Base-by-base conservation (phyloP, 1,140 invertebrate species). In the Gyrodactylus bullatarudis region DNA sequence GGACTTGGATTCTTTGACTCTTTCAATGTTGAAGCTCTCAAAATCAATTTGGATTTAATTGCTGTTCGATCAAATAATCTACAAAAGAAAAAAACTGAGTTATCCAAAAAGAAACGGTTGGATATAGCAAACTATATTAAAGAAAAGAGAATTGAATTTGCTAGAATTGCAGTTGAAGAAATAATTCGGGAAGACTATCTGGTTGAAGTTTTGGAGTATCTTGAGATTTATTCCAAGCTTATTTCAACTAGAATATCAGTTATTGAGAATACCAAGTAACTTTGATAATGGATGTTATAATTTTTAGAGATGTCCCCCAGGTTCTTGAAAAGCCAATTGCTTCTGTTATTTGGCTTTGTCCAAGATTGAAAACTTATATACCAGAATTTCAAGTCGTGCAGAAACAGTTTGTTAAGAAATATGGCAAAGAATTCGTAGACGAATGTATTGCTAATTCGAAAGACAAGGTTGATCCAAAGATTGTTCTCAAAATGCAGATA, bases 291-390 rank as follows among this genome's bases (percentile, higher is more conserved):
- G 2, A n/a, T n/a, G n/a, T n/a, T 8, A 72, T 68, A 74, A 74
- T 75, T 76, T 76, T 73, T 74, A 87, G 87, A 80, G 89, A 88
- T 75, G 78, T 98, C 1, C 94, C 98, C 79, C 89, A 91, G 75
- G 92, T 92, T 1, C 82, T 99, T 25, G 87, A 89, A 26, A 94
- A 98, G 83, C 87, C 93, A 1, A 89, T 98, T 76, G 92, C 91
- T 1, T 94, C 87, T 77, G 82, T 99, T 19, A 87, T 99, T 74
- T 99, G 95, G 95, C 89, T 89, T 1, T 87, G 91, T 68, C 92
- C 93, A 0, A 84, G 92, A 34, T 76, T 86, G 20, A 80, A 81
- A 70, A 78, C 79, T 68, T 80, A 83, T 75, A 76, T 82, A 21
- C 68, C 75, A 26, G 79, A 82, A 75, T 81, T 94, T n/a, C 90